A percentile compares a stretch with the other conserved stretches of the same genome.
These are phyloP conservation scores for Lasius platythorax DNA, from an alignment of 2,888 invertebrate genomes.

Conservation along the genomic window DNA sequence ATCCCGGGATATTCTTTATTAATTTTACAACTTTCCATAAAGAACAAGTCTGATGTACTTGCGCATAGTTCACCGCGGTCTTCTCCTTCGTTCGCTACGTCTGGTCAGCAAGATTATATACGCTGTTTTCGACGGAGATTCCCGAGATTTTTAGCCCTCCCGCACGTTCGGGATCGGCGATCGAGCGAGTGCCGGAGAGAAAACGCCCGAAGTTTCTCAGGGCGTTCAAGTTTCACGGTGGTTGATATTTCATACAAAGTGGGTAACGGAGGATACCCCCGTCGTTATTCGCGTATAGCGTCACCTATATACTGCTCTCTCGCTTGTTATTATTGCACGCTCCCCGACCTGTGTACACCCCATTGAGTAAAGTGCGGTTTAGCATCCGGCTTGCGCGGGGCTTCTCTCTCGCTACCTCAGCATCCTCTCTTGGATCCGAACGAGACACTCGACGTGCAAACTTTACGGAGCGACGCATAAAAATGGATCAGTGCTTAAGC, in stretches of 20 bases:
- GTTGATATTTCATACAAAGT: slow-evolving; percentile 86
- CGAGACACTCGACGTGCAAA: slow-evolving; percentile 24
- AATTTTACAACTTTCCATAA: slow-evolving; percentile 76
- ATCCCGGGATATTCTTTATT: slow-evolving; percentile 69
- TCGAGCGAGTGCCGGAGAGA: slow-evolving; percentile 49
- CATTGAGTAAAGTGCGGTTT: slow-evolving; percentile 84
- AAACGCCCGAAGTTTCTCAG: slow-evolving; percentile 84
- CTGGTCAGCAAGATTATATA: slow-evolving; percentile 51
- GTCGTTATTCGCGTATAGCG: slow-evolving; percentile 73
- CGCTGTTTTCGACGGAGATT: slow-evolving; percentile 66
- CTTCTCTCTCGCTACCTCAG: slow-evolving; percentile 44
- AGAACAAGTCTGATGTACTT: slow-evolving; percentile 65
- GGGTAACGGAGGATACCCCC: slow-evolving; percentile 78
- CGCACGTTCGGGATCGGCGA: slow-evolving; percentile 54
- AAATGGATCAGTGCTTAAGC: not conserved
- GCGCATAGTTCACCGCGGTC: slow-evolving; percentile 25
- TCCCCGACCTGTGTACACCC: slow-evolving; percentile 69
- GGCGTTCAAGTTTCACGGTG: slow-evolving; percentile 85
- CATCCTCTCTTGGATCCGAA: slow-evolving; percentile 24
- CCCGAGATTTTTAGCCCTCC: slow-evolving; percentile 64
- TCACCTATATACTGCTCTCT: slow-evolving; percentile 82
- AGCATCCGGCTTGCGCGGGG: slow-evolving; percentile 81
- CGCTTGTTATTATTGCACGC: slow-evolving; percentile 75
- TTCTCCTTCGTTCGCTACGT: not conserved
- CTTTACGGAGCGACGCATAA: not conserved